Base-by-base conservation (phyloP, 2,888 invertebrate species). In the Synanthedon formicaeformis region DNA sequence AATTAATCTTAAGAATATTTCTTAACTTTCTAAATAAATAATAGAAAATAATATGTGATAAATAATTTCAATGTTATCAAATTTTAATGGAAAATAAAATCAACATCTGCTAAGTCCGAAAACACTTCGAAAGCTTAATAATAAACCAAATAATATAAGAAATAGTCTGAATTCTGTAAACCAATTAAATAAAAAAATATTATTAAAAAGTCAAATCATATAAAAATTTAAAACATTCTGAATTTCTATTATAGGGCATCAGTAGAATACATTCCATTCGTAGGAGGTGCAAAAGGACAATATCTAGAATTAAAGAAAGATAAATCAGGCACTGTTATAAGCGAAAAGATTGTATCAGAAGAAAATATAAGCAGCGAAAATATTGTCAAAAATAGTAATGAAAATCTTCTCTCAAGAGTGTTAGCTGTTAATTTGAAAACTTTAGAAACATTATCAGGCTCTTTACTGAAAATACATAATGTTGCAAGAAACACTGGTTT, bases 271-370 rank as follows among this genome's bases (percentile, higher is more conserved):
- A 67, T 92, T 48, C 91, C 92, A 12, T 93, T 91, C 74, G 93
- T 93, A 66, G 93, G 94, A 1, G 93, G 93, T 40, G 91, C 89
- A 2, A 91, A 90, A 66, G 93, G 93, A 0, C 92, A 93, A 73
- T 89, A 91, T 53, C 75, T 92, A 62, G 89, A 89, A 87, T 81
- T 91, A 52, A 88, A 82, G 52, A 89, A 88, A 74, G 84, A 88
- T 52, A 75, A 77, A 5, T 77, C 88, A 60, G 91, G 91, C 14
- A 73, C 77, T 6, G 67, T 88, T 0, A 67, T 84, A 50, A 88
- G 87, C 40, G 88, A 89, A 58, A 88, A 78, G 54, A 78, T 88
- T 3, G 79, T 88, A 1, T 75, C 85, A 12, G 82, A 85, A 71
- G 85, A 83, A 5, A 82, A 72, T 51, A 75, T 86, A 52, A 81